Evolutionary conservation across 2,888 invertebrate species (phyloP).

Genomic region (Psylliodes chrysocephalus): DNA sequence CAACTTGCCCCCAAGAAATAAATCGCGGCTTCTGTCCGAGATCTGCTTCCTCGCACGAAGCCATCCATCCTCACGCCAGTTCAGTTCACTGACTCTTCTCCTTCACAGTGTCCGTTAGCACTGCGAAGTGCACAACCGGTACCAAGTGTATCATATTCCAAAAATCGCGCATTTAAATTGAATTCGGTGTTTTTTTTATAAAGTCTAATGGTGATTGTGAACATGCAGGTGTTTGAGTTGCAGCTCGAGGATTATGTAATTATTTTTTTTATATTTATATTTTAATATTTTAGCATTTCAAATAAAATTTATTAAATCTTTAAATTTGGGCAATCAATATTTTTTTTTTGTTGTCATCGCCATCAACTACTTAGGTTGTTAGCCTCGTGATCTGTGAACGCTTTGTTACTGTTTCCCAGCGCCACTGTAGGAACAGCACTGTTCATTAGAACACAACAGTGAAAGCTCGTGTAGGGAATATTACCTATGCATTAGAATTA

Average conservation of each 20-base stretch:
- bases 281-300: too few species aligned
- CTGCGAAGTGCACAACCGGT: constrained; percentile 10
- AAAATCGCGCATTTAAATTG: not conserved
- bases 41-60: constrained; percentile 32
- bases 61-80: constrained; percentile 10
- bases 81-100: constrained; percentile 23
- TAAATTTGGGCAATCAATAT: too few species aligned
- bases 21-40: constrained; percentile 49
- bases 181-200: constrained; percentile 14
- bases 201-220: constrained; percentile 25
- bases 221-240: constrained; percentile 59
- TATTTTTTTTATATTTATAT: too few species aligned
- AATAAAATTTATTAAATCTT: too few species aligned
- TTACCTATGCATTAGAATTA: too few species aligned
- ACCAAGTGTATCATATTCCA: not conserved
- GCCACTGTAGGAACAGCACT: too few species aligned
- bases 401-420: too few species aligned
- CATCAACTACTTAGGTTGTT: too few species aligned
- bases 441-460: too few species aligned
- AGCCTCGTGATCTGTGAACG: too few species aligned
- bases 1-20: constrained; percentile 19
- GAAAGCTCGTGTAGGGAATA: too few species aligned
- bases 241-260: constrained; percentile 58
- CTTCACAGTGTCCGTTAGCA: constrained; percentile 6
- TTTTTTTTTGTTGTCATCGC: too few species aligned